phyloP scores from a whole-genome alignment of 2,113 vertebrate species.

The Serilophus lunatus region DNA sequence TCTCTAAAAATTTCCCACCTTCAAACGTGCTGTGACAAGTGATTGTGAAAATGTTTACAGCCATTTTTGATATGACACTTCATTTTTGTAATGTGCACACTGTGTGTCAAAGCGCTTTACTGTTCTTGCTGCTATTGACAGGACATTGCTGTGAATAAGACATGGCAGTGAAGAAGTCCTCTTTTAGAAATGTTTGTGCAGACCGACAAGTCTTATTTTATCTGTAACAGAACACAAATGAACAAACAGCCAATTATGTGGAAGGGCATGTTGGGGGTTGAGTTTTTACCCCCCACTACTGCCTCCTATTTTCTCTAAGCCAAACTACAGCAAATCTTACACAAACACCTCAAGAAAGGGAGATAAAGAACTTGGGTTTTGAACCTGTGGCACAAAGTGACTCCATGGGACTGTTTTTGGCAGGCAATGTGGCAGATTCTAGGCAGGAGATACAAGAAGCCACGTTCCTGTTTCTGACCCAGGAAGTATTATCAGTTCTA shows the following conservation, averaged over 20 bases:
- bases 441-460: neutral
- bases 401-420: neutral
- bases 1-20: conserved; percentile 28
- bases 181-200: neutral
- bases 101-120: conserved; percentile 33
- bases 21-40: conserved; percentile 28
- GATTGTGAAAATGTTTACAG: conserved; percentile 52
- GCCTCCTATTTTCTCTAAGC: neutral
- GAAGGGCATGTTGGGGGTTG: neutral
- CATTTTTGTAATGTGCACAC: neutral
- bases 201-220: neutral
- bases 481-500: neutral
- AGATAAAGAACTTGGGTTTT: neutral
- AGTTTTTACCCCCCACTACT: neutral
- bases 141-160: conserved; percentile 14
- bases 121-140: neutral
- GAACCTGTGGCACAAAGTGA: neutral
- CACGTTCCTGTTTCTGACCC: neutral
- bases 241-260: neutral
- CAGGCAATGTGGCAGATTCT: neutral
- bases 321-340: neutral
- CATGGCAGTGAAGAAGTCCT: conserved; percentile 5
- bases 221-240: neutral
- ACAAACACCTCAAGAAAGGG: neutral
- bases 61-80: conserved; percentile 20